These are phyloP conservation scores for Echeneis naucrates DNA, from an alignment of 2,797 vertebrate species.

Conservation along the genomic window DNA sequence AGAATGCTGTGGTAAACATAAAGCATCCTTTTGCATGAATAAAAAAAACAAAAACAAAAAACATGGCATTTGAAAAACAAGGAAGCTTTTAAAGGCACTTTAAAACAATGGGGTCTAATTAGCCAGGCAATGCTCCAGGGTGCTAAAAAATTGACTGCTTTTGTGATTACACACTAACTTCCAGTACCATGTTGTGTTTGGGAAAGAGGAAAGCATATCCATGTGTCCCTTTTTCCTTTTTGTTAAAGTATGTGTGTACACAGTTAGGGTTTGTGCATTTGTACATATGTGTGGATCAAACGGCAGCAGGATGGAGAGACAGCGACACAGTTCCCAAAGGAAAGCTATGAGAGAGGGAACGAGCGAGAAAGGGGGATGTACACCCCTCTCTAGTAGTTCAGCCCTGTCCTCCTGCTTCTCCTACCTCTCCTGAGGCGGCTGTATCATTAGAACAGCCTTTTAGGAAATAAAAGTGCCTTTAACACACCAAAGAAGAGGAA, in stretches of 20 bases:
- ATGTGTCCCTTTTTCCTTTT: conserved; percentile 46
- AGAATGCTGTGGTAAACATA: conserved; percentile 79
- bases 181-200: conserved; percentile 65
- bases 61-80: conserved; percentile 75
- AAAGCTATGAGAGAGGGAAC: conserved; percentile 53
- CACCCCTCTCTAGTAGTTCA: conserved; percentile 58
- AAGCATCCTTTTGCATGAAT: conserved; percentile 80
- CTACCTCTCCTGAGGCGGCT: conserved; percentile 67
- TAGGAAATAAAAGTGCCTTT: conserved; percentile 77
- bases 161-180: conserved; percentile 77
- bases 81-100: conserved; percentile 84
- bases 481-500: conserved; percentile 68
- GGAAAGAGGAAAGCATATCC: conserved; percentile 54
- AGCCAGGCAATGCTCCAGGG: conserved; percentile 80
- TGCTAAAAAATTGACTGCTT: conserved; percentile 77
- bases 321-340: conserved; percentile 62
- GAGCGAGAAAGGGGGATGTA: conserved; percentile 47
- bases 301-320: conserved; percentile 56
- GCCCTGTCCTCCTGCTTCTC: conserved; percentile 63
- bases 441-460: conserved; percentile 74
- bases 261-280: conserved; percentile 23
- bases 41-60: conserved; percentile 48
- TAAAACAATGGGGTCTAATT: conserved; percentile 84
- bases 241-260: conserved; percentile 38
- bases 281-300: conserved; percentile 61